Evolutionary conservation across 2,113 vertebrate genomes (phyloP).

Genomic region (Pteruthius melanotis): DNA sequence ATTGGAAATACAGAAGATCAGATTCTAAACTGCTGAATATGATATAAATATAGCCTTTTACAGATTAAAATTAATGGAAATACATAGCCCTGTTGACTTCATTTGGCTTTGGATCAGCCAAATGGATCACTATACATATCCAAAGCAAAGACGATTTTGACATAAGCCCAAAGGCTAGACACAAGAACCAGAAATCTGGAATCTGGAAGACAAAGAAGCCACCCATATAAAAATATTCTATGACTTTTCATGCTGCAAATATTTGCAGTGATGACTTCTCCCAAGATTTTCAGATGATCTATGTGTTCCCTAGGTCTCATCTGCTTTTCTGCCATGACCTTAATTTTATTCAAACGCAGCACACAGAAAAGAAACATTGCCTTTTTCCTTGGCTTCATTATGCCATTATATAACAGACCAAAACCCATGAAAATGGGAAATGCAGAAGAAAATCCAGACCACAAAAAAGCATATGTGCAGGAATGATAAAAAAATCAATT

Average conservation of each 20-base stretch:
- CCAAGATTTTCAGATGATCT: neutral
- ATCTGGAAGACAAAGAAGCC: neutral
- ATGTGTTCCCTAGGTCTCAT: neutral
- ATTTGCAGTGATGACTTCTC: neutral
- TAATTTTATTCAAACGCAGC: conserved; percentile 2
- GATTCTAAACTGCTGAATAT: neutral
- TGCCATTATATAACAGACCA: conserved; percentile 57
- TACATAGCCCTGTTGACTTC: neutral
- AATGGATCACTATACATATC: neutral
- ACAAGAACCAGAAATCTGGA: neutral
- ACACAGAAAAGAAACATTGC: neutral
- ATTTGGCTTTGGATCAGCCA: neutral
- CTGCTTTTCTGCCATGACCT: neutral
- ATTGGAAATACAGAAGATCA: neutral
- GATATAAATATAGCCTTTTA: neutral
- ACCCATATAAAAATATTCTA: neutral
- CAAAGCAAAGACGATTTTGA: neutral
- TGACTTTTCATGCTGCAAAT: neutral
- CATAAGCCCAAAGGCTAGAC: neutral
- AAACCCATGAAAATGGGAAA: conserved; percentile 43
- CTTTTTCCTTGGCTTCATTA: conserved; percentile 36
- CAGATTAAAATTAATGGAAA: neutral
- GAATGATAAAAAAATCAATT: neutral
- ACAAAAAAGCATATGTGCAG: neutral
- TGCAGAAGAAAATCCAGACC: neutral